These are phyloP conservation scores for Dicranocentrus wangi DNA, from an alignment of 2,888 invertebrate species.

Conservation along the genomic window DNA sequence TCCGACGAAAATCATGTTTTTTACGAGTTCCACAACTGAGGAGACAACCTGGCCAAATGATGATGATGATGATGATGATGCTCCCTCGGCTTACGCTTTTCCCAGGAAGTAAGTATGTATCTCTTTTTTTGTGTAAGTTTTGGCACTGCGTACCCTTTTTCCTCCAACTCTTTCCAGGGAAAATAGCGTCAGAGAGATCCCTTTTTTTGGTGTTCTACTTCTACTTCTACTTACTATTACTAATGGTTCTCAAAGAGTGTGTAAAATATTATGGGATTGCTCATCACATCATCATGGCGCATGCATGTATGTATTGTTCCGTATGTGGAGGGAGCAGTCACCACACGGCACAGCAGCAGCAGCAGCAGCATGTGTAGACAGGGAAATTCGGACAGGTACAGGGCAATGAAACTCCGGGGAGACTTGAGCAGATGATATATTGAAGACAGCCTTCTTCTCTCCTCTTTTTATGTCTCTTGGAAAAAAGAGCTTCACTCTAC, in stretches of 20 bases:
- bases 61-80: background rate
- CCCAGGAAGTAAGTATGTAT: slow-evolving; percentile 50
- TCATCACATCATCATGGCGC: slow-evolving; percentile 1
- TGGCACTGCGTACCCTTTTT: slow-evolving; percentile 36
- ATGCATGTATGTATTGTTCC: background rate
- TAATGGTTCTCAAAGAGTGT: background rate
- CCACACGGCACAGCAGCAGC: slow-evolving; percentile 19
- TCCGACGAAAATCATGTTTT: slow-evolving; percentile 9
- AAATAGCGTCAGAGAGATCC: slow-evolving; percentile 5
- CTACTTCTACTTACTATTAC: too few relatives aligned
- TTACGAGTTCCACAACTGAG: background rate
- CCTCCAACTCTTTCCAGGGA: background rate
- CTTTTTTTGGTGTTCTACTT: slow-evolving; percentile 15
- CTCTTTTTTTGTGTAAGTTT: too few relatives aligned
- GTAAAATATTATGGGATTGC: slow-evolving; percentile 6
- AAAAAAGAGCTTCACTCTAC: slow-evolving; percentile 15
- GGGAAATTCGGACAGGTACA: slow-evolving; percentile 53
- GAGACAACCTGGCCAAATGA: too few relatives aligned
- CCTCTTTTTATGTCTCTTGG: slow-evolving; percentile 41
- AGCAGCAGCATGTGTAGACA: slow-evolving; percentile 45
- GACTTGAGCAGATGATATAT: slow-evolving; percentile 57
- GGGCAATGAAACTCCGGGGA: slow-evolving; percentile 64
- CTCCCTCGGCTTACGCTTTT: slow-evolving; percentile 39
- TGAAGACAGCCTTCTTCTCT: slow-evolving; percentile 43
- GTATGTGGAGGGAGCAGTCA: background rate